Percentiles rank a stretch among this genome's conserved stretches.
phyloP scores from a whole-genome alignment of 2,797 vertebrate species.

The Kryptolebias ocellatus region DNA sequence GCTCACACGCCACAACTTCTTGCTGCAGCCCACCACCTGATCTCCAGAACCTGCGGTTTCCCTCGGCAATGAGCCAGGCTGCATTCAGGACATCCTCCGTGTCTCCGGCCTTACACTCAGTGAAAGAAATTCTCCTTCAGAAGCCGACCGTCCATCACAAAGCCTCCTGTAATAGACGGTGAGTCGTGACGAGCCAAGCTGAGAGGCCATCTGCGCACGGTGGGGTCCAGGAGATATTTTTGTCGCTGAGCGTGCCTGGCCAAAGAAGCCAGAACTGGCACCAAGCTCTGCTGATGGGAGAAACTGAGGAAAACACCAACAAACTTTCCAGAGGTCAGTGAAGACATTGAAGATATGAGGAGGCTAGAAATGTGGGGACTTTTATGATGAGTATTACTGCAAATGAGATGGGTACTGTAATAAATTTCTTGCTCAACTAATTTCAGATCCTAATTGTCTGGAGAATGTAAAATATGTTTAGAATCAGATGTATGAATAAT shows the following conservation, averaged over 20 bases:
- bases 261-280: constrained; percentile 72
- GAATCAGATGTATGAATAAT: no score
- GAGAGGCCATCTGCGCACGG: constrained; percentile 86
- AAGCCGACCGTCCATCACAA: constrained; percentile 81
- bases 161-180: constrained; percentile 82
- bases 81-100: constrained; percentile 76
- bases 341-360: constrained; percentile 63
- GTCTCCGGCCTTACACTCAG: constrained; percentile 49
- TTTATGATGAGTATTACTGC: not conserved
- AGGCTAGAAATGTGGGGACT: not conserved
- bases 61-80: constrained; percentile 73
- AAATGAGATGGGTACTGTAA: no score
- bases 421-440: no score
- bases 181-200: constrained; percentile 87
- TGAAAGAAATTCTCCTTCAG: constrained; percentile 79
- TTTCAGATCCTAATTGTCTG: no score
- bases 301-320: constrained; percentile 67
- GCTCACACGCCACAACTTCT: constrained; percentile 61
- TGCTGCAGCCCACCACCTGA: constrained; percentile 52
- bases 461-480: no score
- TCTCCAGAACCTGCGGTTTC: constrained; percentile 68
- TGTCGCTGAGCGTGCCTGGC: constrained; percentile 74
- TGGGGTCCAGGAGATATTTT: constrained; percentile 83
- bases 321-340: constrained; percentile 81
- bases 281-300: constrained; percentile 75